These are phyloP conservation scores for Herminia tarsipennalis DNA, from an alignment of 2,888 invertebrate species.

Conservation along the genomic window DNA sequence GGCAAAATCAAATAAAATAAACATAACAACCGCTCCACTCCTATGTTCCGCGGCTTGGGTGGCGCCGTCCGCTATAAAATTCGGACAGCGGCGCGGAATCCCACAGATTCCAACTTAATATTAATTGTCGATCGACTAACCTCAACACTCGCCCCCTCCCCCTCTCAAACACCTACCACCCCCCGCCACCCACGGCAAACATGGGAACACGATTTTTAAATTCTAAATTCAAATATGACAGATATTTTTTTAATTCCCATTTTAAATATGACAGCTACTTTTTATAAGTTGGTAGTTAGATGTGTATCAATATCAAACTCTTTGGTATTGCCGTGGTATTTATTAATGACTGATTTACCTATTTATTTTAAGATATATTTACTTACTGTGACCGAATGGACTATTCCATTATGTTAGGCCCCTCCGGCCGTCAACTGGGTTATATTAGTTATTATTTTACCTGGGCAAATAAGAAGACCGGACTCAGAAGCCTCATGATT, in stretches of 20 bases:
- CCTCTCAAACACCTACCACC: slow-evolving; percentile 21
- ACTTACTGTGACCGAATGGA: no score
- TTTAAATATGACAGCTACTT: slow-evolving; percentile 44
- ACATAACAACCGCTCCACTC: slow-evolving; percentile 48
- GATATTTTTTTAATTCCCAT: slow-evolving; percentile 40
- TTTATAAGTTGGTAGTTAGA: slow-evolving; percentile 26
- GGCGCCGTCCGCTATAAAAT: slow-evolving; percentile 85
- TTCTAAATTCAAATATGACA: slow-evolving; percentile 44
- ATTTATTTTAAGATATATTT: no score
- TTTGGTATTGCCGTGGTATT: neutral
- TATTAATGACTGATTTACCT: no score
- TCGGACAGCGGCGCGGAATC: slow-evolving; percentile 85
- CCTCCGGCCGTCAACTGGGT: no score
- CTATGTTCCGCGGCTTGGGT: slow-evolving; percentile 71
- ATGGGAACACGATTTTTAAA: slow-evolving; percentile 49
- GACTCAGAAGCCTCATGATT: no score
- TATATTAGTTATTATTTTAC: no score
- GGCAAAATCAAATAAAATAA: slow-evolving; percentile 1
- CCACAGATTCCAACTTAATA: slow-evolving; percentile 85
- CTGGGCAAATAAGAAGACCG: no score
- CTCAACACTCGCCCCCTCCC: slow-evolving; percentile 57
- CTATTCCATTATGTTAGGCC: no score
- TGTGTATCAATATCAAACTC: slow-evolving; percentile 21
- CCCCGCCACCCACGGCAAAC: slow-evolving; percentile 37
- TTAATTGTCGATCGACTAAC: slow-evolving; percentile 83